Base-by-base conservation (phyloP, 2,888 invertebrate species). In the Brachyptera risi region DNA sequence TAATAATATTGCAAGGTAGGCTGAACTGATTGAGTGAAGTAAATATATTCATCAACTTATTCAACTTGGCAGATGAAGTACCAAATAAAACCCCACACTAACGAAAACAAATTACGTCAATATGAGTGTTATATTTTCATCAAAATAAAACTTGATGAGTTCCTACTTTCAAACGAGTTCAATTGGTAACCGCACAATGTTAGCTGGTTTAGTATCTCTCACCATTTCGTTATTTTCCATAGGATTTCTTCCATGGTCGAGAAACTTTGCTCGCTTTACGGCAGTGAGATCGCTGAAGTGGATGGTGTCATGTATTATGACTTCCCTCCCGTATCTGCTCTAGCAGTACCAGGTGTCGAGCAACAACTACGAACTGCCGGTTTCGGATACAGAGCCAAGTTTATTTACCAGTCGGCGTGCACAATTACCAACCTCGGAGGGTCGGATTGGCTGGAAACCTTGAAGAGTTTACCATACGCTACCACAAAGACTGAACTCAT, bases 221-320 rank as follows among this genome's bases (percentile, higher is more conserved):
- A n/a, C n/a, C 35, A 31, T 11, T 11, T 31, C 5, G 11, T 31
- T 31, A 11, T 7, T 7, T 42, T 42, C 21, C 9, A 42, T 21
- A 91, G 96, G 68, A 97, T 97, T 71, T 88, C 90, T 19, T 80
- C 82, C 47, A 91, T 98, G 93, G 90, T 98, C 15, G 90, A 96
- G 71, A 92, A 91, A 72, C 73, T 99, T 63, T 93, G 94, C 70
- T 72, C 71, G 2, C 78, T 86, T 59, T 98, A 90, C 78, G 98
- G 98, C 4, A 75, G 83, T 54, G 79, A 84, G 74, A 87, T 96
- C 65, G 85, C 85, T 65, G 76, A 80, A 65, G 70, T 85, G 59
- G 82, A 90, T 66, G 86, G 81, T 7, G 71, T 73, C 42, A 74
- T 77, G 13, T 92, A 87, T 74, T 87, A 86, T 74, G 78, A 86